These are phyloP conservation scores for Dorcus parallelipipedus DNA, from an alignment of 2,888 invertebrate genomes.

Conservation along the genomic window DNA sequence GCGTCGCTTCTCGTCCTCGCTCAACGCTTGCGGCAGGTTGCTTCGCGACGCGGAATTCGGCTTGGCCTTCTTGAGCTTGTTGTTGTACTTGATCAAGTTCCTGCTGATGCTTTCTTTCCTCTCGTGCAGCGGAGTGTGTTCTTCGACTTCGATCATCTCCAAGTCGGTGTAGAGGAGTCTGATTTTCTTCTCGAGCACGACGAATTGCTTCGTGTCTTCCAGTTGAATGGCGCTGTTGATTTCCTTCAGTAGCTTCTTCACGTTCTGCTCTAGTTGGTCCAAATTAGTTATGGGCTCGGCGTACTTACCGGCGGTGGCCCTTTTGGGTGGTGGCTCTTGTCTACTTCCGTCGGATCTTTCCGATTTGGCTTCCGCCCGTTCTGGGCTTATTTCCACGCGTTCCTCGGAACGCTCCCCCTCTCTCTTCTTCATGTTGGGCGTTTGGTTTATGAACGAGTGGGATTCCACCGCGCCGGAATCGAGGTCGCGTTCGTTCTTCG, in stretches of 20 bases:
- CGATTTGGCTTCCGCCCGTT: neutral
- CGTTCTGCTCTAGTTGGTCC: constrained; percentile 20
- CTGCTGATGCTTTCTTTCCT: constrained; percentile 21
- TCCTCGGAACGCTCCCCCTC: constrained; percentile 1
- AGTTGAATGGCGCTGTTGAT: constrained; percentile 20
- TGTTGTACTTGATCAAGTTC: constrained; percentile 22
- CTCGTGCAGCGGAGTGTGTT: constrained; percentile 16
- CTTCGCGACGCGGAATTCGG: neutral
- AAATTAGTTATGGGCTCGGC: constrained; percentile 8
- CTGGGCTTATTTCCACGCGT: neutral
- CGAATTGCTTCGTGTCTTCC: constrained; percentile 23
- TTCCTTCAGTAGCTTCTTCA: constrained; percentile 22
- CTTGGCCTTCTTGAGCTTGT: constrained; percentile 21
- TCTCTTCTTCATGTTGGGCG: constrained; percentile 5
- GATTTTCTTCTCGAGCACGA: constrained; percentile 25
- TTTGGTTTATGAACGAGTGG: constrained; percentile 28
- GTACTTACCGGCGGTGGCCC: neutral
- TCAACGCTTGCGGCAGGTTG: neutral
- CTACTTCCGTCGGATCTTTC: neutral
- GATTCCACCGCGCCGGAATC: constrained; percentile 33
- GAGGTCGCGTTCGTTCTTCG: constrained; percentile 22
- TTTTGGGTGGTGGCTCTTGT: neutral
- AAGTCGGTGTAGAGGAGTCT: constrained; percentile 27
- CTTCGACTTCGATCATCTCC: constrained; percentile 21
- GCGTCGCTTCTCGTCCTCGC: constrained; percentile 5